Evolutionary conservation across 2,797 vertebrate genomes (phyloP), one percentile per base, ranked within the genome.

Genomic region (Brachyalestes nurse): DNA sequence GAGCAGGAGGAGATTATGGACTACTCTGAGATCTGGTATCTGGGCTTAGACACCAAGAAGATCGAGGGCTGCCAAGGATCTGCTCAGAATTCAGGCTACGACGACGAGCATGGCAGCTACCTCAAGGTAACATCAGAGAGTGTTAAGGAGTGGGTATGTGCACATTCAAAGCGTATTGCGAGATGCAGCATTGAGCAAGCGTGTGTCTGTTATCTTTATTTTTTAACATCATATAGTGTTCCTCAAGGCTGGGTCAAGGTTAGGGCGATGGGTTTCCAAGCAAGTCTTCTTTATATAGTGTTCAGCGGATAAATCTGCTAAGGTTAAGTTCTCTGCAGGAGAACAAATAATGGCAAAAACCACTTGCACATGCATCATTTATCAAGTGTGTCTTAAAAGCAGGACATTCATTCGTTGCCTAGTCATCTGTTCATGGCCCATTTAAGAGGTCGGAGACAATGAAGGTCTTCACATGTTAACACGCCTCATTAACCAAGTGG

Each of bases 1-100:
- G 97, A 99, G 82, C 95, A 95, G 91, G 96, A 95, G 85, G 97
- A 99, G 87, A 95, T 98, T 89, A 94, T 96, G 91, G 96, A 96
- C 91, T 97, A 96, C 79, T 84, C 95, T 25, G 96, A 97, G 89
- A 91, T 98, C 72, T 99, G 96, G 97, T 98, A 95, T 92, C 92
- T 98, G 90, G 97, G 97, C n/a, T 93, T 97, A 83, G 95, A 96
- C 74, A 94, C 96, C 69, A 93, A 97, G 88, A 99, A 99, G 88
- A 94, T 97, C 60, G 93, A 96, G 58, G 93, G 92, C 76, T 88
- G 92, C 58, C 91, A 94, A 62, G 94, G 95, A 74, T 90, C 92
- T 7, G 93, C 94, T 40, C 94, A 95, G 86, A 97, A 96, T 91
- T 95, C 90, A 1, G 94, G 94, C 87, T 99, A 96, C 19, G 97